Evolutionary conservation across 2,888 invertebrate species (phyloP).

Genomic region (Beris morrisii): DNA sequence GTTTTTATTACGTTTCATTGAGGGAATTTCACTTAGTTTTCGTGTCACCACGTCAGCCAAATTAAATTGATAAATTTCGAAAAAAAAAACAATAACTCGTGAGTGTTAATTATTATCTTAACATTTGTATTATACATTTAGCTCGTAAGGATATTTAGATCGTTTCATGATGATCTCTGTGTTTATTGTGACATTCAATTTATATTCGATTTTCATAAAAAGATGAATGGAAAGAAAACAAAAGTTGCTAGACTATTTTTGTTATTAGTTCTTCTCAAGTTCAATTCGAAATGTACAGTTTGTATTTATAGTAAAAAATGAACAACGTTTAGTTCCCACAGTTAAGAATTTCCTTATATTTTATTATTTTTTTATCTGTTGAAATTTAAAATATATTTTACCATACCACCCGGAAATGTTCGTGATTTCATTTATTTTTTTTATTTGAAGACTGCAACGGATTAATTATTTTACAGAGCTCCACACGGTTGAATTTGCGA

Average conservation of each 20-base stretch:
- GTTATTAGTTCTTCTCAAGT: slow-evolving; percentile 1
- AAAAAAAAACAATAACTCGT: not conserved
- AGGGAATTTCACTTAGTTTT: too few relatives aligned
- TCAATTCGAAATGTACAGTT: slow-evolving; percentile 16
- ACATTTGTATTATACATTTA: slow-evolving; percentile 21
- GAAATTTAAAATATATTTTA: slow-evolving; percentile 27
- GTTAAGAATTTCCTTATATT: not conserved
- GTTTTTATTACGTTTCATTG: too few relatives aligned
- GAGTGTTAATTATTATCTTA: slow-evolving; percentile 1
- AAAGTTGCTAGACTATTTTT: not conserved
- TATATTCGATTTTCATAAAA: not conserved
- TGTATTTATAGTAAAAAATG: slow-evolving; percentile 8
- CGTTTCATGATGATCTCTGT: slow-evolving; percentile 1
- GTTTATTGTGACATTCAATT: slow-evolving; percentile 15
- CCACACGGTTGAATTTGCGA: too few relatives aligned
- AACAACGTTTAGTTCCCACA: slow-evolving; percentile 7
- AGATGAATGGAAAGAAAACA: not conserved
- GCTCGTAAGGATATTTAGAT: slow-evolving; percentile 21
- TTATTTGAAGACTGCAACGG: too few relatives aligned
- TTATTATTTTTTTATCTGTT: slow-evolving; percentile 21
- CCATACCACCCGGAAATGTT: slow-evolving; percentile 4
- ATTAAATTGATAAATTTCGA: not conserved
- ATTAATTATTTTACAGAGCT: too few relatives aligned
- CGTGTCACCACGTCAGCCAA: not conserved
- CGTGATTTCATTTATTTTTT: too few relatives aligned